Evolutionary conservation across 2,888 invertebrate species (phyloP).

Genomic region (Acheta domesticus): DNA sequence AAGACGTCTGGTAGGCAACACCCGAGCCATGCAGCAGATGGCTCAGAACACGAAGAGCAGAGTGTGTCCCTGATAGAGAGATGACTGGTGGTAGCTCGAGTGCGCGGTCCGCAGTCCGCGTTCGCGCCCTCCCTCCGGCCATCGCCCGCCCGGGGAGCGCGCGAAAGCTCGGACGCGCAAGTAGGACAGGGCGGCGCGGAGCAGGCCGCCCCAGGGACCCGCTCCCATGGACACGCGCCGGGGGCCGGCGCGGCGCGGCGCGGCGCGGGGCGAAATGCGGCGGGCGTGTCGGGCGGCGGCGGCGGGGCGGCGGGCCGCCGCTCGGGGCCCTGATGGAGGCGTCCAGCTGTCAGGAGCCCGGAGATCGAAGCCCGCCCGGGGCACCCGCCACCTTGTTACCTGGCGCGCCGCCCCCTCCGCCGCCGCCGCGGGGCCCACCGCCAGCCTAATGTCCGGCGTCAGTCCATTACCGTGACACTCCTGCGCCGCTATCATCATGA

Average conservation of each 20-base stretch:
- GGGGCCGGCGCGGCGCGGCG: background rate
- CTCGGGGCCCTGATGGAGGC: background rate
- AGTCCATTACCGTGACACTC: slow-evolving; percentile 18
- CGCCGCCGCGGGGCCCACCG: background rate
- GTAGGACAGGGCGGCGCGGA: too few relatives aligned
- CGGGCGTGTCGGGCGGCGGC: background rate
- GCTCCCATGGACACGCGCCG: background rate
- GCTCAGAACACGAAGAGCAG: too few relatives aligned
- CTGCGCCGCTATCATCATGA: background rate
- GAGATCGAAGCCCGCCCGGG: background rate
- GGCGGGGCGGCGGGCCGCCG: background rate
- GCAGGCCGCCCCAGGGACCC: too few relatives aligned
- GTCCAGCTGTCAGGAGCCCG: slow-evolving; percentile 1
- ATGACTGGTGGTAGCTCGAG: too few relatives aligned
- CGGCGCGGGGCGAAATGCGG: background rate
- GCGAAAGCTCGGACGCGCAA: too few relatives aligned
- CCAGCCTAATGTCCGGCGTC: background rate
- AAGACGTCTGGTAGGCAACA: too few relatives aligned
- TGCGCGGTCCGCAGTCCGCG: too few relatives aligned
- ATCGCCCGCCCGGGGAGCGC: too few relatives aligned
- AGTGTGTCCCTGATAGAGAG: too few relatives aligned
- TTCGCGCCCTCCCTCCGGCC: too few relatives aligned
- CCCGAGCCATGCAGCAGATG: too few relatives aligned
- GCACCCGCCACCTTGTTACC: slow-evolving; percentile 3
- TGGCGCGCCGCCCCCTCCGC: background rate